Conservation (phyloP, 1,140 invertebrate species). For the Bombyx mori region DNA sequence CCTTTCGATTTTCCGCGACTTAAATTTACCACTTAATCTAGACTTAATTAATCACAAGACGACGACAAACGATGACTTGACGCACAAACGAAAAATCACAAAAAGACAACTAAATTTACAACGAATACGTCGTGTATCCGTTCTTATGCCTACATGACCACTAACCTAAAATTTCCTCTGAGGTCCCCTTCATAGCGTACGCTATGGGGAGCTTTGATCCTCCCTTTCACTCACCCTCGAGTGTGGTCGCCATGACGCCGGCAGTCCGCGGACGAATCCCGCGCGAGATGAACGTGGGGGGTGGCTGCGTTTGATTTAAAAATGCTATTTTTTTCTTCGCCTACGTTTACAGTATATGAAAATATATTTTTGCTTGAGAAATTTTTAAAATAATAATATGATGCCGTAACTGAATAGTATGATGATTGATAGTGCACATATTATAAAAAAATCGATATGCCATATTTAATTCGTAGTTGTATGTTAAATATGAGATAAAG, state of each 20-base stretch:
- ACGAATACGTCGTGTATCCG: conserved; percentile 70
- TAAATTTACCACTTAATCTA: conserved; percentile 15
- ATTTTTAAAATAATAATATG: no score
- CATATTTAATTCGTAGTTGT: no score
- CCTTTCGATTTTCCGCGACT: background rate
- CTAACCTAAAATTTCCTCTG: conserved; percentile 67
- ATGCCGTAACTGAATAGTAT: no score
- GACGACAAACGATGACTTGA: conserved; percentile 63
- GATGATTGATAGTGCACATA: no score
- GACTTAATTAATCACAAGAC: conserved; percentile 36
- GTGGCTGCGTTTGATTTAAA: no score
- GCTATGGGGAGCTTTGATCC: conserved; percentile 63
- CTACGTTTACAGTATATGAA: no score
- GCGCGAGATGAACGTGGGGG: no score
- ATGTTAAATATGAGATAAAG: no score
- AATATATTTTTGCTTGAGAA: no score
- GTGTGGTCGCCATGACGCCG: conserved; percentile 5
- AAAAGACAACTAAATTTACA: conserved; percentile 70
- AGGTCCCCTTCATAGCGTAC: conserved; percentile 52
- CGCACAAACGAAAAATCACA: conserved; percentile 66
- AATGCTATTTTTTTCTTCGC: no score
- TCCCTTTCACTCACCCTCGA: conserved; percentile 62
- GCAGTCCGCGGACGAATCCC: conserved; percentile 2
- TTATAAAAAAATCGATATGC: no score
- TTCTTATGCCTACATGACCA: conserved; percentile 72